Evolutionary conservation across 2,888 invertebrate species (phyloP), one percentile per base, ranked within the genome.

Genomic region (Encarsia formosa): DNA sequence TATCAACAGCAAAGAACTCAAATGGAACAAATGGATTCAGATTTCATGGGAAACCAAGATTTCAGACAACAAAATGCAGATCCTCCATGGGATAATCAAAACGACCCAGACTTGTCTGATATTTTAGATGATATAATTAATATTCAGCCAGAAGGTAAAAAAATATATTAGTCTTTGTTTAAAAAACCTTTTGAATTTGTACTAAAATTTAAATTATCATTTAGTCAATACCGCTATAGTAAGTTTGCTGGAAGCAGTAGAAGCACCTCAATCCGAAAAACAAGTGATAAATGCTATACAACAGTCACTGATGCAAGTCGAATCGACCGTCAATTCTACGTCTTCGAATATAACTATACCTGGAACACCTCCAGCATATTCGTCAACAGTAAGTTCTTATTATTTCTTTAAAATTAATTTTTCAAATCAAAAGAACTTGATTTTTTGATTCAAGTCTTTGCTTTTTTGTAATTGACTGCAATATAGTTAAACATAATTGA

Each of bases 261-360:
- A 75, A 64, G 65, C 73, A 46, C 69, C 71, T 56, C 67, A 71
- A 47, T 83, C 83, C 66, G 88, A 88, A 68, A 86, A 86, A 70
- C 83, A 86, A 75, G 80, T 78, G 24, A 95, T 95, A 58, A 89
- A 86, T 68, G 91, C 87, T 40, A 96, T 96, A 67, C 89, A 91
- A 68, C 87, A 90, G 71, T 89, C 88, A 64, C 78, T 96, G 66
- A 95, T 95, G 93, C 87, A 85, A 65, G 87, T 83, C 67, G 91
- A 91, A 74, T 81, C 82, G 54, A 76, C 71, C 49, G 79, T 83
- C 50, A 85, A 84, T 71, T 80, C 80, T 63, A 84, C 85, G 51
- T 76, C 78, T 62, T 79, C 79, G 62, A 78, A 79, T 44, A 69
- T 70, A 55, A 77, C 78, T 44, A 76, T 79, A 61, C 75, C 78